Conservation (phyloP, 2,113 vertebrate species). For the Dinomys branickii region DNA sequence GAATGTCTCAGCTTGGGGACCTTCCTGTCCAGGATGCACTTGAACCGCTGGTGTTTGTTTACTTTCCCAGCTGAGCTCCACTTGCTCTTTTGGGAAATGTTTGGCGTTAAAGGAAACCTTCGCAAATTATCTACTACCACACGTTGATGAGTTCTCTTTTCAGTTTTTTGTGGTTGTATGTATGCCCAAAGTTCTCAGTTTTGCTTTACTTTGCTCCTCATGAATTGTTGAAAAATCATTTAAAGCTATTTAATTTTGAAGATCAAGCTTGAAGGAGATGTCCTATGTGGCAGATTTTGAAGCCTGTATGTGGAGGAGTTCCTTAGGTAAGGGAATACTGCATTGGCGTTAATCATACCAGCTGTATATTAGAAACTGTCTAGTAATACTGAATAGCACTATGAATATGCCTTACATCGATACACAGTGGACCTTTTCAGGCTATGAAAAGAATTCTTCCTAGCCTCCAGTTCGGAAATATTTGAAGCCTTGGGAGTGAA, state of each 20-base stretch:
- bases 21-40: neutral
- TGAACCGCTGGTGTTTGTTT: neutral
- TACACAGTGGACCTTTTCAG: constrained; percentile 48
- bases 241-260: neutral
- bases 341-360: neutral
- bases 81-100: neutral
- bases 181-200: neutral
- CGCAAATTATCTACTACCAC: neutral
- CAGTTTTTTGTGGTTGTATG: neutral
- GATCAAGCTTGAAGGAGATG: constrained; percentile 15
- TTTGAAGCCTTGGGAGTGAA: constrained; percentile 52
- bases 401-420: constrained; percentile 33
- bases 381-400: neutral
- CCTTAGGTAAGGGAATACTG: neutral
- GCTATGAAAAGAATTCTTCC: constrained; percentile 50
- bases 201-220: constrained; percentile 3
- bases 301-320: neutral
- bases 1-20: neutral
- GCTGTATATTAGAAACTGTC: constrained; percentile 30
- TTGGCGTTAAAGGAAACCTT: neutral
- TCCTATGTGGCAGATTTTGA: constrained; percentile 36
- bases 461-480: neutral
- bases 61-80: neutral
- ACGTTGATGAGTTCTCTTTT: neutral
- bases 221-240: neutral